Evolutionary conservation across 2,797 vertebrate species (phyloP).

Genomic region (Gymnodraco acuticeps): DNA sequence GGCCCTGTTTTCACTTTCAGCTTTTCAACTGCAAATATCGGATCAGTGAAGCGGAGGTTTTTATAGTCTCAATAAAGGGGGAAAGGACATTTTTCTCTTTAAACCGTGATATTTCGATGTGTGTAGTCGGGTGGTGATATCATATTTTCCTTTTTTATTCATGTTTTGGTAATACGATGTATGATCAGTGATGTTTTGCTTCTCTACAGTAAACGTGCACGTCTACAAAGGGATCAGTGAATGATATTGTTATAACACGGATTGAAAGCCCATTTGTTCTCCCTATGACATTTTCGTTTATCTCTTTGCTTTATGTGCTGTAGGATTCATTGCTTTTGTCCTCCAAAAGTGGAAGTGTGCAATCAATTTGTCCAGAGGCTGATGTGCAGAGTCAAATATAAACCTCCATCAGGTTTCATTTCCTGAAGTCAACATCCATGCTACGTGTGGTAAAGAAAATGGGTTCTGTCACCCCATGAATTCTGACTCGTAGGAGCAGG

Average conservation of each 20-base stretch:
- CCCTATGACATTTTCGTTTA: neutral
- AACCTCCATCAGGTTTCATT: conserved; percentile 19
- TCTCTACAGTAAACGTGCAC: conserved; percentile 9
- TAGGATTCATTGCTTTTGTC: conserved; percentile 16
- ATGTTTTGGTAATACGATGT: conserved; percentile 4
- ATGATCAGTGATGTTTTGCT: conserved; percentile 16
- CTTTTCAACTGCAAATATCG: conserved; percentile 24
- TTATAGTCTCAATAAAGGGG: neutral
- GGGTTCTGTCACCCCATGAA: conserved; percentile 30
- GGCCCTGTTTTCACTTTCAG: conserved; percentile 30
- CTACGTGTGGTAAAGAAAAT: conserved; percentile 42
- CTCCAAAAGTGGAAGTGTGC: neutral
- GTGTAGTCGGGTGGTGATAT: neutral
- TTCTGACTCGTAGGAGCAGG: conserved; percentile 22
- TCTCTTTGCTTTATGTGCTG: conserved; percentile 14
- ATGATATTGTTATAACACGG: conserved; percentile 11
- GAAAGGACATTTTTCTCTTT: conserved; percentile 17
- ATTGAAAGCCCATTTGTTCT: conserved; percentile 2
- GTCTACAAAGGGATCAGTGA: conserved; percentile 22
- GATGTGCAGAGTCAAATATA: conserved; percentile 25
- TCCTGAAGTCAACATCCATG: conserved; percentile 25
- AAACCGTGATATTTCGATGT: neutral
- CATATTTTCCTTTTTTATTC: conserved; percentile 6
- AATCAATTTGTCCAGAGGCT: conserved; percentile 25
- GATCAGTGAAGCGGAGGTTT: conserved; percentile 23